Evolutionary conservation across 1,140 invertebrate genomes (phyloP).

Genomic region (Gonatopus flavifemur): DNA sequence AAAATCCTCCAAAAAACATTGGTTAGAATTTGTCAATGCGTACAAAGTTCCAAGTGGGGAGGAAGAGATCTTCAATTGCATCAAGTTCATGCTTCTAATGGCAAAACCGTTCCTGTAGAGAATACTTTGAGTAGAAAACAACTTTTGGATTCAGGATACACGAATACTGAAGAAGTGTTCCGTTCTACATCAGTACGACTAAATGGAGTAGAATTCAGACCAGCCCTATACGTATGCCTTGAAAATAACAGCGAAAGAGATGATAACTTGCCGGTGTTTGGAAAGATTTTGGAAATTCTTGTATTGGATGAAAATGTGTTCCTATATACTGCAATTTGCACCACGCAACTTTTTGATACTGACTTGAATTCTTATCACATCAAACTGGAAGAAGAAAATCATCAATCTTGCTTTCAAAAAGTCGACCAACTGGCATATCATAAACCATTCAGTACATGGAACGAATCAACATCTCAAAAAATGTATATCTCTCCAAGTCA

Average conservation of each 20-base stretch:
- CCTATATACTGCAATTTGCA: slow-evolving; percentile 7
- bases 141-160: not conserved
- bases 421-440: slow-evolving; percentile 2
- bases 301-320: slow-evolving; percentile 4
- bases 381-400: not conserved
- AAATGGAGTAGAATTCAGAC: slow-evolving; percentile 11
- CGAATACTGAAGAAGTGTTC: slow-evolving; percentile 7
- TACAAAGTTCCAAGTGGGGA: too few relatives aligned
- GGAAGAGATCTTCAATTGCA: slow-evolving; percentile 5
- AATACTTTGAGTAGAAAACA: slow-evolving; percentile 1
- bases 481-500: slow-evolving; percentile 9
- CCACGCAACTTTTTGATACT: slow-evolving; percentile 2
- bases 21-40: too few relatives aligned
- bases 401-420: not conserved
- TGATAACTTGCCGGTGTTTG: slow-evolving; percentile 20
- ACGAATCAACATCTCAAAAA: not conserved
- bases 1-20: slow-evolving; percentile 20
- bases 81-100: not conserved
- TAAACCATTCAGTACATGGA: slow-evolving; percentile 15
- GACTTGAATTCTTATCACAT: slow-evolving; percentile 20
- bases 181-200: slow-evolving; percentile 1
- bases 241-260: not conserved
- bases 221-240: slow-evolving; percentile 12
- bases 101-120: not conserved
- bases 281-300: slow-evolving; percentile 15